phyloP scores from a whole-genome alignment of 2,888 invertebrate species.

The Drosophila mayaguana region DNA sequence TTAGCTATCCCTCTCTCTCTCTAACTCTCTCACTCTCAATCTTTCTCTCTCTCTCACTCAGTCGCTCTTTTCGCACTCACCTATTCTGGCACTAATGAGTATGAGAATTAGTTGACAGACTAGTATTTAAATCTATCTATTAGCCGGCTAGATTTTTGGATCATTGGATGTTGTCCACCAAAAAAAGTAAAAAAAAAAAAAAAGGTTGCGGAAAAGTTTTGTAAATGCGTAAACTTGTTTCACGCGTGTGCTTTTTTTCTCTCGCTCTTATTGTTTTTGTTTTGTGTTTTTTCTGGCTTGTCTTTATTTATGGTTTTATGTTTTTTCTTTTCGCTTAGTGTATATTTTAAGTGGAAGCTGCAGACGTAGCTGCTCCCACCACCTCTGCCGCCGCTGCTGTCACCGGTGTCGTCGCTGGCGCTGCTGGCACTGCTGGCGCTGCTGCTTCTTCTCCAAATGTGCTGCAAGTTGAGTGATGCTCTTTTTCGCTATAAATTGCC shows the following conservation, averaged over 20 bases:
- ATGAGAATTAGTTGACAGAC: constrained; percentile 48
- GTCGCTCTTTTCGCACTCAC: neutral
- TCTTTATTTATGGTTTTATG: constrained; percentile 36
- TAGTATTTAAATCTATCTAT: constrained; percentile 45
- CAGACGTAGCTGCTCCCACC: constrained; percentile 33
- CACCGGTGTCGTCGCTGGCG: neutral
- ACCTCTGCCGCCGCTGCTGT: neutral
- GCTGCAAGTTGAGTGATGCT: constrained; percentile 66
- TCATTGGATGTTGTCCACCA: constrained; percentile 53
- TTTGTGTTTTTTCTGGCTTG: constrained; percentile 31
- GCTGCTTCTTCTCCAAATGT: constrained; percentile 29
- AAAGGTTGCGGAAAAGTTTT: constrained; percentile 62
- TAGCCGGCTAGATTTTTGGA: constrained; percentile 36
- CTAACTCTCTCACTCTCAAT: too few species aligned
- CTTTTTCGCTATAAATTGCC: constrained; percentile 81
- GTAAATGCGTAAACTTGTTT: constrained; percentile 82
- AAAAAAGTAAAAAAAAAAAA: neutral
- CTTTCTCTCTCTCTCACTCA: neutral
- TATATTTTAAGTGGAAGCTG: constrained; percentile 56
- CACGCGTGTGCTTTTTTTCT: constrained; percentile 49
- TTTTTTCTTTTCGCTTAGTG: constrained; percentile 31
- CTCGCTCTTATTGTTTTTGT: constrained; percentile 5
- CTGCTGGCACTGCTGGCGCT: neutral
- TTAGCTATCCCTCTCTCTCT: neutral
- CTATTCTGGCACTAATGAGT: constrained; percentile 32